Evolutionary conservation across 2,888 invertebrate genomes (phyloP).

Genomic region (Parnassius apollo): DNA sequence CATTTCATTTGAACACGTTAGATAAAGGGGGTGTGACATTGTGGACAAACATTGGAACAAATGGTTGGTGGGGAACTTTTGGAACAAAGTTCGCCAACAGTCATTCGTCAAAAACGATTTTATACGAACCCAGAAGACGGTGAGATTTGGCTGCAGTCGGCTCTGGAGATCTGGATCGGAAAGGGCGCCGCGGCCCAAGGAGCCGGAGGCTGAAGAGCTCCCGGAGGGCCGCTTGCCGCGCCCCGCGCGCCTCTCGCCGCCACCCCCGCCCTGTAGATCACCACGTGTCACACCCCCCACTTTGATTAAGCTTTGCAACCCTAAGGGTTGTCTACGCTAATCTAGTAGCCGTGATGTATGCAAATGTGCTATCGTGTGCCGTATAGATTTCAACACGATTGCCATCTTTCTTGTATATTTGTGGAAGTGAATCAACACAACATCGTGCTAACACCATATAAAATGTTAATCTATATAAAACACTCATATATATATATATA

Average conservation of each 20-base stretch:
- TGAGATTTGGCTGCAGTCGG: slow-evolving; percentile 63
- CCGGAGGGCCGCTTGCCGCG: slow-evolving; percentile 45
- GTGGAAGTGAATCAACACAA: too few relatives aligned
- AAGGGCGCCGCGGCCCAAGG: slow-evolving; percentile 66
- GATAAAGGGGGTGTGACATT: slow-evolving; percentile 19
- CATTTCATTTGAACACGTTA: slow-evolving; percentile 7
- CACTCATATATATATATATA: too few relatives aligned
- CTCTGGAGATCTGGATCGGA: slow-evolving; percentile 71
- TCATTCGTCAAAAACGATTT: slow-evolving; percentile 5
- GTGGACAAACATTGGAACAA: slow-evolving; percentile 10
- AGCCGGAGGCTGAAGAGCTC: slow-evolving; percentile 47
- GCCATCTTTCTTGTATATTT: neutral
- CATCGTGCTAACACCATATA: too few relatives aligned
- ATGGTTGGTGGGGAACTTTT: neutral
- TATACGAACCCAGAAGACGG: slow-evolving; percentile 70
- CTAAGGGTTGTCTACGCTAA: slow-evolving; percentile 19
- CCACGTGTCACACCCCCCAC: slow-evolving; percentile 46
- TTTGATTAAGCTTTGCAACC: slow-evolving; percentile 37
- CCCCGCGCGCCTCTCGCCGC: slow-evolving; percentile 58
- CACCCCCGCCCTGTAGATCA: slow-evolving; percentile 44
- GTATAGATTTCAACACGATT: neutral
- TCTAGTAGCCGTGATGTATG: slow-evolving; percentile 23
- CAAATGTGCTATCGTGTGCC: neutral
- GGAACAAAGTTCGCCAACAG: neutral
- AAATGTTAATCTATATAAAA: too few relatives aligned